These are phyloP conservation scores for Hafferia zeledoni DNA, from an alignment of 2,797 vertebrate species.

Conservation along the genomic window DNA sequence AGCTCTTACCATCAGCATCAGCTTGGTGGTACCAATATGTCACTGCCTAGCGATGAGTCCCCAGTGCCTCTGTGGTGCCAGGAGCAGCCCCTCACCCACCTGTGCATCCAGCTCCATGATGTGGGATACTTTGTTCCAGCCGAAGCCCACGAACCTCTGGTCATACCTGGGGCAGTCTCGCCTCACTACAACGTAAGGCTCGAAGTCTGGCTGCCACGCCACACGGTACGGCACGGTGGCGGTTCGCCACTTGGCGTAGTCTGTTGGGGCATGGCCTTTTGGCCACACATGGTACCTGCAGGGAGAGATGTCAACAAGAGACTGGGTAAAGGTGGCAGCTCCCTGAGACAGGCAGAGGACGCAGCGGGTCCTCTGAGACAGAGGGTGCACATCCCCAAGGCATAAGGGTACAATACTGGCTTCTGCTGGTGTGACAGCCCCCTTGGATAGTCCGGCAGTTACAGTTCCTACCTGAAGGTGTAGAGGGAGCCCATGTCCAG, in stretches of 20 bases:
- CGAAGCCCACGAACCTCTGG: conserved; percentile 94
- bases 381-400: not conserved
- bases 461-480: conserved; percentile 88
- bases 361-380: not conserved
- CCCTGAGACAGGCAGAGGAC: rapidly evolving
- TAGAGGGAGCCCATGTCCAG: conserved; percentile 93
- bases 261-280: conserved; percentile 89
- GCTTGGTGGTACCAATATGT: rapidly evolving
- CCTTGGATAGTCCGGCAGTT: rapidly evolving
- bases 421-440: not conserved
- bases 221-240: conserved; percentile 89
- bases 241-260: conserved; percentile 93
- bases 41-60: not conserved
- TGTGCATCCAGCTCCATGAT: conserved; percentile 94
- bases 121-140: conserved; percentile 98
- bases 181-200: conserved; percentile 93
- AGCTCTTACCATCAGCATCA: rapidly evolving
- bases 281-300: conserved; percentile 94
- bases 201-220: conserved; percentile 92
- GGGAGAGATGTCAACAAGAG: not conserved
- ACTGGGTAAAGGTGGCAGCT: not conserved
- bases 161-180: conserved; percentile 92
- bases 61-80: rapidly evolving
- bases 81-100: conserved; percentile 72
- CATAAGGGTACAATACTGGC: not conserved